Evolutionary conservation across 2,113 vertebrate genomes (phyloP), one percentile per base, ranked within the genome.

Genomic region (Limanda limanda): DNA sequence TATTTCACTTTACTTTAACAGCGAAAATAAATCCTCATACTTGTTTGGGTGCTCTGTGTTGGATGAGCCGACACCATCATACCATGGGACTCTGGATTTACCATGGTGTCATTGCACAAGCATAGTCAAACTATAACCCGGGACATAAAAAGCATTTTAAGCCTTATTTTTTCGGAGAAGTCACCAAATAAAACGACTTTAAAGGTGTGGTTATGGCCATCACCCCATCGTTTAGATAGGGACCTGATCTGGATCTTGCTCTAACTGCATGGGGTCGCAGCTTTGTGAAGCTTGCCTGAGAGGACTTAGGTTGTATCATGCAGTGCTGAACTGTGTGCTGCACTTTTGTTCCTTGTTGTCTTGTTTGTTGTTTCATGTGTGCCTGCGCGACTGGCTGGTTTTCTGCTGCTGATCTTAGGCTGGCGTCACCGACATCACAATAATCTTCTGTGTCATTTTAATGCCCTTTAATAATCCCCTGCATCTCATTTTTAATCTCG

Each of bases 381-480:
- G 52, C 76, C 64, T 57, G 68, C 54, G 66, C 59, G 71, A 60
- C 57, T 78, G 69, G 40, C 68, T 74, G 59, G 10, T 79, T 84
- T 79, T 85, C 73, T 59, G 73, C 70, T 67, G 25, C 60, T 86
- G 91, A 89, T 85, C 78, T 89, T 74, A 78, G 66, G 74, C 61
- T 74, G 74, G 81, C 70, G 37, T 79, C 83, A 72, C 62, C 76
- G 80, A 79, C 80, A 81, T 83, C 81, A 75, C 45, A 85, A 83
- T 93, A 93, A 93, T 94, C 91, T 91, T 88, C 82, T 92, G 84
- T 90, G 90, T 89, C 88, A 92, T 93, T 94, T 92, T 94, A 94
- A 95, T 94, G 87, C 91, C 83, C 85, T 85, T 82, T 78, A 64
- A 92, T 95, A 93, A 94, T 92, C 92, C 87, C 66, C 78, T 15